Percentiles rank a stretch among this genome's conserved stretches.
phyloP scores from a whole-genome alignment of 2,888 invertebrate genomes.

The Orchestes rusci region DNA sequence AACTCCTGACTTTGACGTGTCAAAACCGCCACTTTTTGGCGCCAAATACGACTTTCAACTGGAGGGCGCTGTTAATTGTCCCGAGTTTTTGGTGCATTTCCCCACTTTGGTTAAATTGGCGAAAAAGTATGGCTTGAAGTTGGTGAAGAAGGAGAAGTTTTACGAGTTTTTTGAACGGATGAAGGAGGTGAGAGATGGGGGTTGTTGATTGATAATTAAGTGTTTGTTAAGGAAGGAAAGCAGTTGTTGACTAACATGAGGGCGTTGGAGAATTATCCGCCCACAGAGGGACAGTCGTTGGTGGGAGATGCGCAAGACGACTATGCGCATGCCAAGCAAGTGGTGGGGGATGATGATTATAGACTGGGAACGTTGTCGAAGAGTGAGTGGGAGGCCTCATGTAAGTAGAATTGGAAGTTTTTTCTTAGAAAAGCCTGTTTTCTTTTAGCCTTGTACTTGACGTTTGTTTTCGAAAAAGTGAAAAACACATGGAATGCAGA shows the following conservation, averaged over 20 bases:
- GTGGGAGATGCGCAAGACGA: conserved; percentile 56
- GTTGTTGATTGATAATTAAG: conserved; percentile 1
- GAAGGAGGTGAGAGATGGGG: conserved; percentile 46
- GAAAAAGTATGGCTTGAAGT: conserved; percentile 61
- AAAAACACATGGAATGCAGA: conserved; percentile 57
- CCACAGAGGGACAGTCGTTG: conserved; percentile 48
- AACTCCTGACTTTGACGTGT: conserved; percentile 59
- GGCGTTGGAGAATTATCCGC: conserved; percentile 76
- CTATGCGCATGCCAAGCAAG: conserved; percentile 65
- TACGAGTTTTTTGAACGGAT: conserved; percentile 69
- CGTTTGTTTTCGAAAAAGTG: conserved; percentile 77
- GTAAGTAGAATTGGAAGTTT: conserved; percentile 52
- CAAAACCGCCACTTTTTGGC: conserved; percentile 80
- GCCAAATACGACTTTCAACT: conserved; percentile 93
- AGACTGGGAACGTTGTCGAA: conserved; percentile 71
- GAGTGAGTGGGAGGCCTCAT: conserved; percentile 89
- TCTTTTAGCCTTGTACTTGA: conserved; percentile 65
- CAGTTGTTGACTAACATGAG: conserved; percentile 68
- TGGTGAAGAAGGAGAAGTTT: conserved; percentile 65
- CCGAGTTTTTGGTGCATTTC: conserved; percentile 95
- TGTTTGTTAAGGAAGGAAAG: conserved; percentile 33
- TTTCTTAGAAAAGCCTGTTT: neutral
- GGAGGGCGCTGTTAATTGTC: conserved; percentile 96
- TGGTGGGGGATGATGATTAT: conserved; percentile 42
- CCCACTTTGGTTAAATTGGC: conserved; percentile 72